Base-by-base conservation (phyloP, 2,113 vertebrate genomes). In the Syngnathus typhle region DNA sequence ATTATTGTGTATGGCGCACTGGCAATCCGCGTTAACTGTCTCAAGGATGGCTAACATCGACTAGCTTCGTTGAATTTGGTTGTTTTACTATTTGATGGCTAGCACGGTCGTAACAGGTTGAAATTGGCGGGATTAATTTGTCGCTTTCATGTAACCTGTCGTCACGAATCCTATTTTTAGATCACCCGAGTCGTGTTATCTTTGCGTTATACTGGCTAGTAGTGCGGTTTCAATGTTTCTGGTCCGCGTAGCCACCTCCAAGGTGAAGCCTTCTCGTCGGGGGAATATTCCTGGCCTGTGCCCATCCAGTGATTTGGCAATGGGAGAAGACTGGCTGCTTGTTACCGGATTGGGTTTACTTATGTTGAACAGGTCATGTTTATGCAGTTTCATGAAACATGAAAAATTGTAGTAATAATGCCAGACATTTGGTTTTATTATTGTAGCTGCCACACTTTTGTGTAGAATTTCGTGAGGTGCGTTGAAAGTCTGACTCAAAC, bases 11-110 rank as follows among this genome's bases (percentile, higher is more conserved):
- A 27, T 16, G 10, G 1, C 21, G 64, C 12, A 32, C 27, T 32
- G 27, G 2, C 2, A 32, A 32, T 19, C 44, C 18, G 10, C 67
- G 72, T 77, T 71, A 69, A 62, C 65, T 38, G 67, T 11, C 44
- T 21, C 60, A 70, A 74, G 74, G 58, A 73, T 67, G 65, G 70
- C 82, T 75, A 71, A 49, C 59, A 1, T 7, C 10, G 38, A 71
- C 69, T 74, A 70, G 47, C n/a, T 1, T 19, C 0, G 9, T 8
- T 7, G 59, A 39, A 5, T 1, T 62, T 23, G 8, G 23, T 44
- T 36, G 21, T 27, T 21, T 1, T 37, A 16, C 8, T 11, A 5
- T 13, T 6, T n/a, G 1, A 8, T 32, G 15, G 16, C 56, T n/a
- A n/a, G 1, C 18, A 23, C 6, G 9, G 5, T 1, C 36, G 6